phyloP scores from a whole-genome alignment of 2,113 vertebrate genomes.

The Archocentrus centrarchus region DNA sequence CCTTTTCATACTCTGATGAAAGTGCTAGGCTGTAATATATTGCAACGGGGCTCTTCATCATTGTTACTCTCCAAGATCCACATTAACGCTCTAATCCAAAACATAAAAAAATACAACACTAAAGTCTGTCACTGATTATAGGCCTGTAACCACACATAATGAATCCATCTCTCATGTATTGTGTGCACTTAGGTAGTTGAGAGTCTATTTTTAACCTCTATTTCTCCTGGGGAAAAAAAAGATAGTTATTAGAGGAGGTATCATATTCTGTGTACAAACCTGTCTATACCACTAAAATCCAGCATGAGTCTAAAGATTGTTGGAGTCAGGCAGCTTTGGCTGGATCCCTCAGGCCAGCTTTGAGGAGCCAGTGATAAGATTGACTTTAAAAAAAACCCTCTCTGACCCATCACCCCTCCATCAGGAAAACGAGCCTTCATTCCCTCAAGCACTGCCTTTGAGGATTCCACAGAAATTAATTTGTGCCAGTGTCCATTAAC shows the following conservation, averaged over 20 bases:
- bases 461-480: conserved; percentile 19
- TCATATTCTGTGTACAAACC: neutral
- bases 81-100: conserved; percentile 36
- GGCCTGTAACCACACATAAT: conserved; percentile 28
- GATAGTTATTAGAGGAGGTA: neutral
- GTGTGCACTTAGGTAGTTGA: conserved; percentile 4
- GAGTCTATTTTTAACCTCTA: conserved; percentile 41
- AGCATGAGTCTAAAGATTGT: neutral
- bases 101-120: conserved; percentile 23
- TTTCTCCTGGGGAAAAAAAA: conserved; percentile 5
- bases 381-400: neutral
- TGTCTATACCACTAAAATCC: neutral
- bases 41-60: neutral
- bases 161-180: conserved; percentile 2
- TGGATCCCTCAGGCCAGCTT: conserved; percentile 5
- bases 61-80: conserved; percentile 16
- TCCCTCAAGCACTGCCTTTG: neutral
- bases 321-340: neutral
- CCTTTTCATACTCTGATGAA: conserved; percentile 31
- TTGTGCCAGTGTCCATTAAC: conserved; percentile 20
- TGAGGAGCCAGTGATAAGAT: neutral
- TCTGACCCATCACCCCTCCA: conserved; percentile 4
- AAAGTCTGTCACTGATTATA: conserved; percentile 28
- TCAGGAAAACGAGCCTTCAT: neutral
- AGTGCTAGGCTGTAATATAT: neutral